These are phyloP conservation scores for Lasioglossum vierecki DNA, from an alignment of 2,888 invertebrate genomes.

Conservation along the genomic window DNA sequence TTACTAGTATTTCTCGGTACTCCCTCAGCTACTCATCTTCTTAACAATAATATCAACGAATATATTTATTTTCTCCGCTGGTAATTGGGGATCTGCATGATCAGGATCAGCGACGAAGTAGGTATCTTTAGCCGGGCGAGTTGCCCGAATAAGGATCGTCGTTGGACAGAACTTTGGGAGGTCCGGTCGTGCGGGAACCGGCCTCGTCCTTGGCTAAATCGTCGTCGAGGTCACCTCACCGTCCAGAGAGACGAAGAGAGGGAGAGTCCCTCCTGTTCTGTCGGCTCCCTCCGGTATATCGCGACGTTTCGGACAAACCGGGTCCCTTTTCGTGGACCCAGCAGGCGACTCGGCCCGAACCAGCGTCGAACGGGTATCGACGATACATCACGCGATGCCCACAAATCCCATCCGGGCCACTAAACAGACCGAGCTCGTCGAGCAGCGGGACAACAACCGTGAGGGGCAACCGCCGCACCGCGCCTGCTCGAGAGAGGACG, in stretches of 20 bases:
- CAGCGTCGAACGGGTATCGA: slow-evolving; percentile 73
- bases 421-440: slow-evolving; percentile 59
- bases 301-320: slow-evolving; percentile 53
- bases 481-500: neutral
- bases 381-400: slow-evolving; percentile 80
- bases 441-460: slow-evolving; percentile 60
- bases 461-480: slow-evolving; percentile 5
- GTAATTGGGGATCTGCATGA: neutral
- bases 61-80: no score
- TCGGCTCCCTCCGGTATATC: slow-evolving; percentile 26
- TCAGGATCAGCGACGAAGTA: neutral
- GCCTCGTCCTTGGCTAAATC: slow-evolving; percentile 66
- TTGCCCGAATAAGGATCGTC: slow-evolving; percentile 57
- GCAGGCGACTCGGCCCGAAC: slow-evolving; percentile 69
- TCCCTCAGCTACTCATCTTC: no score
- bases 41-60: no score
- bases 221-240: slow-evolving; percentile 47
- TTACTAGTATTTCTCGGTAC: no score
- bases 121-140: neutral
- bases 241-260: neutral
- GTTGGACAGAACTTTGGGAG: slow-evolving; percentile 54
- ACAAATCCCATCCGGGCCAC: slow-evolving; percentile 74
- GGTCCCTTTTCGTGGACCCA: slow-evolving; percentile 70
- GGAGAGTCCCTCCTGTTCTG: neutral
- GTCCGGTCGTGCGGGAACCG: slow-evolving; percentile 55